A percentile compares a stretch with the other conserved stretches of the same genome.
Evolutionary conservation across 2,888 invertebrate genomes (phyloP).

Genomic region (Cyclophora punctaria): DNA sequence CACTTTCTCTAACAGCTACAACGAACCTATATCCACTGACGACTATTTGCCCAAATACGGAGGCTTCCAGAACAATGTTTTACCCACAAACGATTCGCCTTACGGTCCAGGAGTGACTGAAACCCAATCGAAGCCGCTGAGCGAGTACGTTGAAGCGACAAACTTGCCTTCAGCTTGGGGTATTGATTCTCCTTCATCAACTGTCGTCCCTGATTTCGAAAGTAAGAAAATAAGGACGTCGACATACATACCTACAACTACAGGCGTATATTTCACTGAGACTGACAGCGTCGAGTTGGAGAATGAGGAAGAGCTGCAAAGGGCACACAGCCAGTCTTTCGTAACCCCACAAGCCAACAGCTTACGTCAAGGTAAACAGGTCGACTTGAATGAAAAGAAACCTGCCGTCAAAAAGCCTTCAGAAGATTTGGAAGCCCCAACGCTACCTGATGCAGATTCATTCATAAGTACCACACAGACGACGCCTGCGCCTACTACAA

Average conservation of each 20-base stretch:
- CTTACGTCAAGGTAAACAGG: conserved; percentile 56
- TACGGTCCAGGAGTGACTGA: conserved; percentile 64
- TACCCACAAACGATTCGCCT: conserved; percentile 41
- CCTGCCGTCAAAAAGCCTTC: conserved; percentile 47
- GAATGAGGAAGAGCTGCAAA: conserved; percentile 78
- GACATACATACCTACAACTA: conserved; percentile 39
- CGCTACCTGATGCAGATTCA: conserved; percentile 27
- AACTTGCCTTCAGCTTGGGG: conserved; percentile 66
- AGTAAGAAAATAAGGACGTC: conserved; percentile 55
- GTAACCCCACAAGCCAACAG: conserved; percentile 74
- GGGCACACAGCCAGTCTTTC: conserved; percentile 82
- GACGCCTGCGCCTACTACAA: conserved; percentile 12
- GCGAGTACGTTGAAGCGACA: conserved; percentile 61
- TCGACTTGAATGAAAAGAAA: conserved; percentile 38
- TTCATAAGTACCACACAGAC: too few relatives aligned
- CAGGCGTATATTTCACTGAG: conserved; percentile 56
- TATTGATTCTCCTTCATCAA: conserved; percentile 46
- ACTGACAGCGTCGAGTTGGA: conserved; percentile 62
- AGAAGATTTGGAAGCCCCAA: conserved; percentile 61
- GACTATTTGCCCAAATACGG: conserved; percentile 51
- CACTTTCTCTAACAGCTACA: conserved; percentile 33
- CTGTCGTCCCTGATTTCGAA: conserved; percentile 40
- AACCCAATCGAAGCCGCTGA: conserved; percentile 60
- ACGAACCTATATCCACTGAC: conserved; percentile 43
- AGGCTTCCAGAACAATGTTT: conserved; percentile 63